Conservation (phyloP, 2,113 vertebrate genomes). For the Heteronetta atricapilla region DNA sequence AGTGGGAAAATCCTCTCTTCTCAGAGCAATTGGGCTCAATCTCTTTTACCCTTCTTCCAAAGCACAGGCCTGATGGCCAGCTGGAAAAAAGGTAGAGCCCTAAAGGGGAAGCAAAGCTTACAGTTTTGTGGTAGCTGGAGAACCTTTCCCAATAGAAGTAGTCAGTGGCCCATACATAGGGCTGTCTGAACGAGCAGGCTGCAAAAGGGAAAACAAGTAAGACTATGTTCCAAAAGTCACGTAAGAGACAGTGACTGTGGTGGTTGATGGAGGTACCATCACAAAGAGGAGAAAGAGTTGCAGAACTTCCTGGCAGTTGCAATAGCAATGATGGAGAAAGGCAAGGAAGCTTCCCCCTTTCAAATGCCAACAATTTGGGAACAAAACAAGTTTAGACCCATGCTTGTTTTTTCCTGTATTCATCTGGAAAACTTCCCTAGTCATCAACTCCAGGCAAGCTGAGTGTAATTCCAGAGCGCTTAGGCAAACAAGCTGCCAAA, state of each 20-base stretch:
- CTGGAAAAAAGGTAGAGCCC: neutral
- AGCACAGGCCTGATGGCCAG: rapidly evolving
- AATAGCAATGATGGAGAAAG: neutral
- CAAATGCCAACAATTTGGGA: neutral
- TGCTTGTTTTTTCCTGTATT: neutral
- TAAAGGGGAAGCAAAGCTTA: neutral
- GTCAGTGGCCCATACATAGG: neutral
- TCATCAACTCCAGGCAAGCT: neutral
- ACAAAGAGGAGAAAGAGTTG: neutral
- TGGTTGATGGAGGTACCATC: neutral
- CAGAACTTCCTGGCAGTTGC: neutral
- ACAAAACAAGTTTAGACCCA: neutral
- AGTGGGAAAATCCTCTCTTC: neutral
- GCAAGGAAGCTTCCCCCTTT: neutral
- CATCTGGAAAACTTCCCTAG: neutral
- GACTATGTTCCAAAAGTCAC: neutral
- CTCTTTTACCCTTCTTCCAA: neutral
- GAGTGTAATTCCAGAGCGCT: neutral
- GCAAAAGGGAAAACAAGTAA: neutral
- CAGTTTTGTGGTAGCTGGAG: neutral
- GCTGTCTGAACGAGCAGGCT: neutral
- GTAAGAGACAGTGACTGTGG: neutral
- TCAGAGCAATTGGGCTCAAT: neutral
- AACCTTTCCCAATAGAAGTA: neutral
- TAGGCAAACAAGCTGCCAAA: neutral